phyloP scores from a whole-genome alignment of 2,888 invertebrate species.

The Machimus rusticus region DNA sequence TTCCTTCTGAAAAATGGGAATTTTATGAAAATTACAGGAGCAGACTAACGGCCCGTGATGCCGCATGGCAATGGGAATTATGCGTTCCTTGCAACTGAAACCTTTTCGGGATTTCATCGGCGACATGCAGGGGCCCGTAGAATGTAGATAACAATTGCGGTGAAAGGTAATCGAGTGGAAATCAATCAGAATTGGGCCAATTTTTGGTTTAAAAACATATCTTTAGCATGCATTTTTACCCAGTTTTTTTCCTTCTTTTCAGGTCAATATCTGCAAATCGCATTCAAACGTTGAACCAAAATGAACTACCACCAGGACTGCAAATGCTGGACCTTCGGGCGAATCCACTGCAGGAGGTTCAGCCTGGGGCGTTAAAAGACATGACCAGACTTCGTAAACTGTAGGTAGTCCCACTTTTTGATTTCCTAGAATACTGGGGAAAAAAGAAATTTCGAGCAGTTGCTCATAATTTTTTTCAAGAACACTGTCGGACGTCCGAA shows the following conservation, averaged over 20 bases:
- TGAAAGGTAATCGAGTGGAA: background rate
- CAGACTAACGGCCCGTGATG: background rate
- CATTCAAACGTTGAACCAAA: constrained; percentile 76
- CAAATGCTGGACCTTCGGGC: constrained; percentile 82
- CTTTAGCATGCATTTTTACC: background rate
- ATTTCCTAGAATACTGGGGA: constrained; percentile 49
- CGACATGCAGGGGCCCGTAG: background rate
- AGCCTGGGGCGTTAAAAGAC: constrained; percentile 75
- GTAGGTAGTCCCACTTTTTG: constrained; percentile 67
- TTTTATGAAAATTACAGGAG: background rate
- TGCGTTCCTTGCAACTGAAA: background rate
- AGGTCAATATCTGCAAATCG: constrained; percentile 86
- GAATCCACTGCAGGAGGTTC: constrained; percentile 79
- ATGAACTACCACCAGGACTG: constrained; percentile 75
- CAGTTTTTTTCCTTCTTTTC: constrained; percentile 51
- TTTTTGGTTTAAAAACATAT: background rate
- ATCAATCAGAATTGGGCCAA: background rate
- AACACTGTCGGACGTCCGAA: constrained; percentile 84
- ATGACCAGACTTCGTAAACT: constrained; percentile 81
- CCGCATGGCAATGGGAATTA: background rate
- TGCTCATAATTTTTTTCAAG: constrained; percentile 64
- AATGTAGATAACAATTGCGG: background rate
- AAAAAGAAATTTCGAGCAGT: constrained; percentile 53
- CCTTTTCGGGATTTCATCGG: background rate
- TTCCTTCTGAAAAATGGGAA: background rate